Conservation (phyloP, 2,113 vertebrate species). For the Thinocorus orbignyianus region DNA sequence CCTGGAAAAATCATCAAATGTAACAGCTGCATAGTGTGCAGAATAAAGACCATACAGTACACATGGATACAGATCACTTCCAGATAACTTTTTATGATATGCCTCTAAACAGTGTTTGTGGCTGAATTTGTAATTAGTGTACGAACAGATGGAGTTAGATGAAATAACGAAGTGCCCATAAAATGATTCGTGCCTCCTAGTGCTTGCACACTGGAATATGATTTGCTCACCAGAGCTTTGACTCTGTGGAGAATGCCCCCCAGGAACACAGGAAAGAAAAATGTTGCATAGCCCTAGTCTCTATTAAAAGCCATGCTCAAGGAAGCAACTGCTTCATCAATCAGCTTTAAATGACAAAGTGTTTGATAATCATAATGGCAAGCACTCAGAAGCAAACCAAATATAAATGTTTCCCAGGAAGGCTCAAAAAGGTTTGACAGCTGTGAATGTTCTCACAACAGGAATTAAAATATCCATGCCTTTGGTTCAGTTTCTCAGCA, state of each 20-base stretch:
- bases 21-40: not conserved
- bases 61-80: not conserved
- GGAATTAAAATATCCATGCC: not conserved
- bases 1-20: not conserved
- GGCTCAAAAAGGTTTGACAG: not conserved
- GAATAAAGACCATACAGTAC: not conserved
- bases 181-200: not conserved
- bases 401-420: not conserved
- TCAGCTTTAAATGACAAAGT: not conserved
- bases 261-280: not conserved
- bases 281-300: not conserved
- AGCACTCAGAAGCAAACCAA: not conserved
- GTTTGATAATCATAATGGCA: not conserved
- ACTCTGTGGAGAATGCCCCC: not conserved
- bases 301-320: not conserved
- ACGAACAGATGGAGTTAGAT: slow-evolving; percentile 24
- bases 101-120: not conserved
- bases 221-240: not conserved
- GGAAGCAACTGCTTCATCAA: not conserved
- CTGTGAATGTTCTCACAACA: not conserved
- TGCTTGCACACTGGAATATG: not conserved
- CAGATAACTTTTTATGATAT: slow-evolving; percentile 19
- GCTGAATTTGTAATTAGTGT: slow-evolving; percentile 5
- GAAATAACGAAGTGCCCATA: not conserved
- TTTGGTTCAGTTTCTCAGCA: not conserved